phyloP scores from a whole-genome alignment of 92 coral and sea anemone genomes.

The Actinernus sp. region DNA sequence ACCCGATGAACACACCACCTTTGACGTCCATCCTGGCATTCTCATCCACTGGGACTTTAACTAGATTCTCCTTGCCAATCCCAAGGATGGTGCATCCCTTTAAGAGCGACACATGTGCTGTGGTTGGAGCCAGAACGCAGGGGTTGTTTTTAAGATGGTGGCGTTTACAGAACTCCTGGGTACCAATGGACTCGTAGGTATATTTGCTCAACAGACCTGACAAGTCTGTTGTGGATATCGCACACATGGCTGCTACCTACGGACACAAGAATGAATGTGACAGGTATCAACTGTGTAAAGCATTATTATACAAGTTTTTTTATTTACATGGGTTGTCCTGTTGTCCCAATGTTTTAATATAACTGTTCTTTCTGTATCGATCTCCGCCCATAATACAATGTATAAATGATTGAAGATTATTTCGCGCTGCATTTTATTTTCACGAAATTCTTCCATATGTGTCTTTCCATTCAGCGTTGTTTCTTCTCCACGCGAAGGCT shows the following conservation, averaged over 20 bases:
- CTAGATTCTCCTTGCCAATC: slow-evolving; percentile 71
- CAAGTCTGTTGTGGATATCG: slow-evolving; percentile 11
- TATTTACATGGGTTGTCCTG: too few species aligned
- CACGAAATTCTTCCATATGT: too few species aligned
- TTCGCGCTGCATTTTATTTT: too few species aligned
- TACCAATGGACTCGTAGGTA: slow-evolving; percentile 70
- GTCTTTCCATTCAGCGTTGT: too few species aligned
- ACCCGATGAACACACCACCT: slow-evolving; percentile 15
- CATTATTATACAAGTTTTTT: too few species aligned
- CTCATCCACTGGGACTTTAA: slow-evolving; percentile 56
- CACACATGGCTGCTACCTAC: slow-evolving; percentile 14
- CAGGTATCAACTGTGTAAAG: too few species aligned
- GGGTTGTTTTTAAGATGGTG: slow-evolving; percentile 64
- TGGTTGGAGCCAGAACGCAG: slow-evolving; percentile 72
- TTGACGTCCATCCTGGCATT: slow-evolving; percentile 66
- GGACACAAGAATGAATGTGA: too few species aligned
- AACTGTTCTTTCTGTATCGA: too few species aligned
- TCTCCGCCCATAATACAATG: too few species aligned
- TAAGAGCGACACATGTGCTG: slow-evolving; percentile 77
- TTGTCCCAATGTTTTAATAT: too few species aligned
- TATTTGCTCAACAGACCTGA: slow-evolving; percentile 39
- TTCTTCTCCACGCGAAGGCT: too few species aligned
- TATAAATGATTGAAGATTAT: too few species aligned
- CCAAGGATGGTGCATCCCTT: slow-evolving; percentile 86
- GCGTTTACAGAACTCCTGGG: slow-evolving; percentile 58